Percentiles rank a stretch among this genome's conserved stretches.
phyloP scores from a whole-genome alignment of 2,113 vertebrate species.

The Pseudorasbora parva region DNA sequence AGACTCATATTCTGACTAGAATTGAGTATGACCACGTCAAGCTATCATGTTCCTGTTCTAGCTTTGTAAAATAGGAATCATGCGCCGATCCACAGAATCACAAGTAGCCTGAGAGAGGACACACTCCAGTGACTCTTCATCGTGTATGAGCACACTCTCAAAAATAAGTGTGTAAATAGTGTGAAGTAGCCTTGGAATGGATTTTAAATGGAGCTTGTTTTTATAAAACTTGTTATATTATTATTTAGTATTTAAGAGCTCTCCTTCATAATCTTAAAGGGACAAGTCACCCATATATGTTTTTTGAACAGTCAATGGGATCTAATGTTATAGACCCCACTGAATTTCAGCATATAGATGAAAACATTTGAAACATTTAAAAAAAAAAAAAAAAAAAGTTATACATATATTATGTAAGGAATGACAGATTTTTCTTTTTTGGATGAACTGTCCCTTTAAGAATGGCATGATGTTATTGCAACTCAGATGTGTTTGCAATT shows the following conservation, averaged over 20 bases:
- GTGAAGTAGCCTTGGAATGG: background rate
- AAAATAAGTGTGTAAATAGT: background rate
- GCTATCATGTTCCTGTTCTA: background rate
- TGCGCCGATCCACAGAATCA: background rate
- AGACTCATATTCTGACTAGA: too few relatives aligned
- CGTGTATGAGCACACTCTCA: background rate
- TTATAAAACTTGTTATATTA: background rate
- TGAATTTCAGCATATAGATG: background rate
- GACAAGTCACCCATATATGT: background rate
- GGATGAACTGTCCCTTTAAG: background rate
- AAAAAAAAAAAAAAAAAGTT: background rate
- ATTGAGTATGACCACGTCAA: too few relatives aligned
- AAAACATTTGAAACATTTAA: background rate
- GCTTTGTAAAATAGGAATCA: background rate
- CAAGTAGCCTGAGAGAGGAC: background rate
- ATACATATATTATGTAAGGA: background rate
- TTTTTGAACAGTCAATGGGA: background rate
- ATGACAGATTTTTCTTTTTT: background rate
- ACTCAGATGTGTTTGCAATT: background rate
- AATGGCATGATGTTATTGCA: background rate
- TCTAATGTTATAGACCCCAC: background rate
- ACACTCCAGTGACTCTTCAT: constrained; percentile 35
- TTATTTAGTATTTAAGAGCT: background rate
- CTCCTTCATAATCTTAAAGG: background rate
- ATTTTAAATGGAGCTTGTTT: background rate